Percentiles rank a stretch among this genome's conserved stretches.
phyloP scores from a whole-genome alignment of 2,113 vertebrate genomes.

The Upupa epops region DNA sequence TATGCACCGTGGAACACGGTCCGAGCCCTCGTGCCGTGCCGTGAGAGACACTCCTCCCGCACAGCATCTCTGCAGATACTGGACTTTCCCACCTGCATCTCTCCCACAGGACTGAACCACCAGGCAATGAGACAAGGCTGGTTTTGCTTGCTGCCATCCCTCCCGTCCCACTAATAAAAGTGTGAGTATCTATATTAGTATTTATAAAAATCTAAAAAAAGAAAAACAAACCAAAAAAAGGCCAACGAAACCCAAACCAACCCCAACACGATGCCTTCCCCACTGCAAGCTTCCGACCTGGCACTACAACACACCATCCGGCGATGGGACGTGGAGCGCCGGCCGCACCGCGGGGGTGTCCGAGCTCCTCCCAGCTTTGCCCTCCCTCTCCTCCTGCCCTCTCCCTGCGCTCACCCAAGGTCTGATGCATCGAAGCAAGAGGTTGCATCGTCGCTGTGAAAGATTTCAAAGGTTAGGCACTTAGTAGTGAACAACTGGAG shows the following conservation, averaged over 20 bases:
- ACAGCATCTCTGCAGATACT: conserved; percentile 28
- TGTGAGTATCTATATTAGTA: no score
- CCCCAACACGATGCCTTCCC: background rate
- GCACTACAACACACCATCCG: background rate
- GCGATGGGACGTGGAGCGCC: background rate
- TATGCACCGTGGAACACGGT: background rate
- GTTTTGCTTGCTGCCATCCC: background rate
- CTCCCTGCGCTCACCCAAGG: conserved; percentile 38
- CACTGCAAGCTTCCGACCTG: background rate
- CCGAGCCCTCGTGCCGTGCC: conserved; percentile 54
- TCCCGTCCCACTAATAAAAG: conserved; percentile 6
- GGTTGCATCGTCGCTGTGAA: conserved; percentile 79
- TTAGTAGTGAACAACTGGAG: conserved; percentile 88
- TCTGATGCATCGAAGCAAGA: conserved; percentile 74
- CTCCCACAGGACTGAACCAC: conserved; percentile 23
- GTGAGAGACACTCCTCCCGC: background rate
- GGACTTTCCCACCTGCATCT: conserved; percentile 52
- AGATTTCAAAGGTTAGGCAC: conserved; percentile 92
- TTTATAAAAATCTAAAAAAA: background rate
- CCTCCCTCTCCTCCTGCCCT: background rate
- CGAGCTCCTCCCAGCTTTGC: background rate
- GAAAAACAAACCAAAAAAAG: background rate
- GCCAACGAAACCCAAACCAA: conserved; percentile 14
- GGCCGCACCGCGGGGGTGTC: no score
- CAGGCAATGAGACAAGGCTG: background rate